Base-by-base conservation (phyloP, 2,888 invertebrate genomes). In the Hesperia comma region DNA sequence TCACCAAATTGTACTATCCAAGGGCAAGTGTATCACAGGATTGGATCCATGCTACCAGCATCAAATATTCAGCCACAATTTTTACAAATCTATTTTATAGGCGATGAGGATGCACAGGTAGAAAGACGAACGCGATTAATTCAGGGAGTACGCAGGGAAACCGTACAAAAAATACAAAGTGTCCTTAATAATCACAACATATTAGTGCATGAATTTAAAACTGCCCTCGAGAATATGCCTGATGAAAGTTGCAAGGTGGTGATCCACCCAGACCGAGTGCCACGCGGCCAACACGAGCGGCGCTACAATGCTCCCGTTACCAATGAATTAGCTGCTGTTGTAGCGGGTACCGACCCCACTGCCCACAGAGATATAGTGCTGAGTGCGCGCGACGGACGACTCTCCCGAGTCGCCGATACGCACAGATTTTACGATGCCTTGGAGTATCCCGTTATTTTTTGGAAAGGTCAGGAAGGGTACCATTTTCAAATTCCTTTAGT, bases 181-280 rank as follows among this genome's bases (percentile, higher is more conserved):
- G 63, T 77, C 61, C 64, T 77, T 41, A 70, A 78, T 64, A 70
- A 71, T 58, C 61, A 75, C 68, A 75, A 77, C 68, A 21, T 55
- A 58, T 73, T 73, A 46, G 69, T 78, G 41, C 71, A 72, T 69
- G 68, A 70, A 58, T 76, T 77, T 60, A 75, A 75, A 69, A 72
- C 68, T 51, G 71, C 74, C 55, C 54, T 68, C 56, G 74, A 75
- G 37, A 70, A 66, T 64, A 66, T 69, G 56, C 70, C 66, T 66
- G 70, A 40, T 71, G 66, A 66, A 33, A 55, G 33, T 55, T 55
- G 3, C 37, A 55, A 46, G 75, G n/a, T n/a, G n/a, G n/a, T n/a
- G n/a, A n/a, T n/a, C n/a, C n/a, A n/a, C n/a, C n/a, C n/a, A n/a
- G n/a, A 75, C 68, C 69, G 71, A 51, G 57, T 55, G 61, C 74